Percentiles rank a stretch among this genome's conserved stretches.
These are phyloP conservation scores for Calliphora vicina DNA, from an alignment of 1,140 invertebrate genomes.

Conservation along the genomic window DNA sequence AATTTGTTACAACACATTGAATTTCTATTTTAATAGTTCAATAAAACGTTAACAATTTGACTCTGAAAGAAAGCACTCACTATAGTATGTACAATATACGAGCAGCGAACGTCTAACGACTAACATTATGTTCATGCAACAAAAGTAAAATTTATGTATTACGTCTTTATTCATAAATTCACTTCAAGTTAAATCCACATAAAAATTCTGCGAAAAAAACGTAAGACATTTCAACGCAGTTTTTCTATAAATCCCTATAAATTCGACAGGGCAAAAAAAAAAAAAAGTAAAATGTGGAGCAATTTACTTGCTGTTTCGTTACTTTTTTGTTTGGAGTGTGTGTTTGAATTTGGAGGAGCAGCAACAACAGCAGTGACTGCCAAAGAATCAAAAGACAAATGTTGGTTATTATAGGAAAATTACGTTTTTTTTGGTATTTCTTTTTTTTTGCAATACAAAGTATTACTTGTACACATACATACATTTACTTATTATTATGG, in stretches of 20 bases:
- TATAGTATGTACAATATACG: background rate
- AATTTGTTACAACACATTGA: slow-evolving; percentile 9
- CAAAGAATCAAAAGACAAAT: slow-evolving; percentile 11
- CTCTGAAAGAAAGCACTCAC: background rate
- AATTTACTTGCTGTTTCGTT: background rate
- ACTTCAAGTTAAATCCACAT: background rate
- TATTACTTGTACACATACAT: background rate
- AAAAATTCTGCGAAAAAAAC: background rate
- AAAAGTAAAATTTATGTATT: background rate
- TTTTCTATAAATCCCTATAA: background rate
- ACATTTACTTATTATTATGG: background rate
- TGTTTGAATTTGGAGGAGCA: background rate
- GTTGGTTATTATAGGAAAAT: slow-evolving; percentile 11
- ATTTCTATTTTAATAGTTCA: slow-evolving; percentile 5
- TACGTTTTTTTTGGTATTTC: background rate
- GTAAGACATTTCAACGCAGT: background rate
- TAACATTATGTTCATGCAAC: background rate
- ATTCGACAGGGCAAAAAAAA: background rate
- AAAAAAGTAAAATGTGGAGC: background rate
- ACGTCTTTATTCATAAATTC: background rate
- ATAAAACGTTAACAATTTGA: slow-evolving; percentile 10
- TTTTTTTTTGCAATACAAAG: background rate
- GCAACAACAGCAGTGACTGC: background rate
- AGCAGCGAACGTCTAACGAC: background rate
- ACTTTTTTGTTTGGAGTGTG: too few relatives aligned